Percentiles rank a stretch among this genome's conserved stretches.
Conservation (phyloP, 2,797 vertebrate species). For the Thripadectes ignobilis region DNA sequence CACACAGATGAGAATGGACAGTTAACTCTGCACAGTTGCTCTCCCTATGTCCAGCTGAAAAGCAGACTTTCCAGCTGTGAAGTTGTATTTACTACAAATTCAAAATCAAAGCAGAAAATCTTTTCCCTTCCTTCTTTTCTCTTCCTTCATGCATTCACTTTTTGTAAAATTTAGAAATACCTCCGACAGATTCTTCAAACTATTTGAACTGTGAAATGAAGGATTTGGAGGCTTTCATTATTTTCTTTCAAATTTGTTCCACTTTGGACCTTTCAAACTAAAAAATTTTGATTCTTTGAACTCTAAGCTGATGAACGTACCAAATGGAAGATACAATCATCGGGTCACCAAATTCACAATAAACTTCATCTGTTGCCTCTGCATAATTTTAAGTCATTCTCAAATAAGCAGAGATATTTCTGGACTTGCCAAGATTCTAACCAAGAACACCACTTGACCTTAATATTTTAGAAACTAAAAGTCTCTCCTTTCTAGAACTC, state of each 20-base stretch:
- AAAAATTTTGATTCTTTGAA: not conserved
- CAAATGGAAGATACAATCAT: not conserved
- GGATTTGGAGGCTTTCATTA: conserved; percentile 11
- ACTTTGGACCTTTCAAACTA: not conserved
- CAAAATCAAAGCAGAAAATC: not conserved
- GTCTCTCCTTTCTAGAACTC: not conserved
- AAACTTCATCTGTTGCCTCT: not conserved
- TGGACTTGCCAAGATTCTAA: not conserved
- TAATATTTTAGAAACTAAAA: not conserved
- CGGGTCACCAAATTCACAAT: not conserved
- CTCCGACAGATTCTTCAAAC: not conserved
- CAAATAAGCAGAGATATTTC: not conserved
- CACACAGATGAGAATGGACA: not conserved
- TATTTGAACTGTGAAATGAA: not conserved
- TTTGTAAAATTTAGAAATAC: not conserved
- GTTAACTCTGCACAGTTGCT: not conserved
- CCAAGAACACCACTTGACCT: not conserved
- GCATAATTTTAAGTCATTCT: not conserved
- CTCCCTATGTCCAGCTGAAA: not conserved
- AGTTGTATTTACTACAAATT: not conserved
- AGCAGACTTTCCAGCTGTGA: not conserved
- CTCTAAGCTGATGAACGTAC: conserved; percentile 6
- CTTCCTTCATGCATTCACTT: not conserved
- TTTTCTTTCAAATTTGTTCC: conserved; percentile 28
- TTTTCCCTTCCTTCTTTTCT: not conserved